Evolutionary conservation across 2,113 vertebrate genomes (phyloP), one percentile per base, ranked within the genome.

Genomic region (Tupaia chinensis): DNA sequence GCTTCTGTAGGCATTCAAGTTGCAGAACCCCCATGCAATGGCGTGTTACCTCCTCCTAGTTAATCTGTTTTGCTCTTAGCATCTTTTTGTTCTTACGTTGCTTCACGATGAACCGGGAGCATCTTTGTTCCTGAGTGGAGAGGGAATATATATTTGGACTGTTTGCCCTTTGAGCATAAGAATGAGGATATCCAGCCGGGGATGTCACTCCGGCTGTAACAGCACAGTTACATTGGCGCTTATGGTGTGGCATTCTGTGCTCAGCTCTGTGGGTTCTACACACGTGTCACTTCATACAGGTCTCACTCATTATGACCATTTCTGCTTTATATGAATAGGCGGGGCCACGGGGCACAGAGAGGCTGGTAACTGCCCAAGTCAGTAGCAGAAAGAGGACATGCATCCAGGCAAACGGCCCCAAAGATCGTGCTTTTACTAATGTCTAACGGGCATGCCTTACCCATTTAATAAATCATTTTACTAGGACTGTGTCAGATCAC

Each of bases 11-110:
- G 4, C 44, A 11, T 7, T 15, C 1, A 29, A 29, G n/a, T 16
- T 27, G 34, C 2, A 32, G 13, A 23, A 7, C 16, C 32, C 0
- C 7, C 7, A 12, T 20, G 19, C 8, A 15, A 44, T 17, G 25
- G 7, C 12, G 11, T 32, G 60, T 56, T 44, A 9, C 78, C 70
- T 65, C 13, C 89, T 81, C 32, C 11, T 87, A 34, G 11, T 53
- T 69, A 25, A 12, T 34, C 54, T 63, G 0, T 14, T 1, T 58
- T 22, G 9, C 16, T 44, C 10, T 13, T 76, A 17, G 9, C 87
- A 1, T 14, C 32, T 83, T 66, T 84, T 66, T 70, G 44, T 65
- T 66, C 44, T 60, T 15, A 15, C 3, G 27, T 34, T 72, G 19
- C 61, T 73, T 92, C 53, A 61, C 29, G 20, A 2, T 92, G 77